A percentile compares a stretch with the other conserved stretches of the same genome.
Conservation (phyloP, 2,797 vertebrate genomes). For the Melanogrammus aeglefinus region DNA sequence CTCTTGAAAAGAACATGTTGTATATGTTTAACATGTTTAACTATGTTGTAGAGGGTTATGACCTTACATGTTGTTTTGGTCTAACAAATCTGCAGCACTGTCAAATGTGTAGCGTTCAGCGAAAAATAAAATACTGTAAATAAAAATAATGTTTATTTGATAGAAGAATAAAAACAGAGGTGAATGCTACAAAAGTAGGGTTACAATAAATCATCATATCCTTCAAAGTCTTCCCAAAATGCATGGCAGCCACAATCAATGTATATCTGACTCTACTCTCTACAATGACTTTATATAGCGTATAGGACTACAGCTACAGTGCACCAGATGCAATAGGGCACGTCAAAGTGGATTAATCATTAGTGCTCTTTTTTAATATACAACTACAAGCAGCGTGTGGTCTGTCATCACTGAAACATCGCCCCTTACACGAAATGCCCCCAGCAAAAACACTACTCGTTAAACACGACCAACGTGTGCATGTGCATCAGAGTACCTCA, state of each 20-base stretch:
- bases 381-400: conserved; percentile 48
- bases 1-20: neutral
- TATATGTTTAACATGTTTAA: no score
- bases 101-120: neutral
- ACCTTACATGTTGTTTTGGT: neutral
- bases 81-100: neutral
- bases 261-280: conserved; percentile 32
- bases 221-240: conserved; percentile 46
- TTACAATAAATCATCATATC: conserved; percentile 42
- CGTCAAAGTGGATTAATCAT: conserved; percentile 41
- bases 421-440: conserved; percentile 32
- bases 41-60: neutral
- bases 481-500: conserved; percentile 28
- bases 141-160: conserved; percentile 72
- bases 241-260: conserved; percentile 57
- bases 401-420: conserved; percentile 41
- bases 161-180: conserved; percentile 56
- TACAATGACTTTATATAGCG: conserved; percentile 23
- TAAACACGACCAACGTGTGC: neutral
- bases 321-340: conserved; percentile 38
- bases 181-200: conserved; percentile 47
- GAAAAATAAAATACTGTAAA: conserved; percentile 42
- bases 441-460: neutral
- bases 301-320: conserved; percentile 34
- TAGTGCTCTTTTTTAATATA: conserved; percentile 36